Evolutionary conservation across 2,888 invertebrate genomes (phyloP), one percentile per base, ranked within the genome.

Genomic region (Cryptocheilus praepositus): DNA sequence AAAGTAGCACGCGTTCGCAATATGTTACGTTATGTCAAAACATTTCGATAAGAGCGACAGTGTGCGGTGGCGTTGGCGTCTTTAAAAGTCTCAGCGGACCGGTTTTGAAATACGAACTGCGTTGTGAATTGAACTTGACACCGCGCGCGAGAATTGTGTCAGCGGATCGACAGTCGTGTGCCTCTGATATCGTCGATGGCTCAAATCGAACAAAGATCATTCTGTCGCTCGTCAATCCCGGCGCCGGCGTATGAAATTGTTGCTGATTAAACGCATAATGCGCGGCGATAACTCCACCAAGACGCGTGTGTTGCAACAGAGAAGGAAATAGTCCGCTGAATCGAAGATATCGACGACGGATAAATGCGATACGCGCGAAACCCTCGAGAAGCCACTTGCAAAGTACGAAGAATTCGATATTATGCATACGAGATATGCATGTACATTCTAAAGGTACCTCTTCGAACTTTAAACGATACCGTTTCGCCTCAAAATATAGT

Each of bases 181-280:
- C 56, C 36, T 46, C 56, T 28, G 16, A 8, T 52, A 15, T 53
- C 64, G 67, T n/a, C 21, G 55, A 58, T 56, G 56, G 55, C 13
- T 36, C 36, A 64, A 46, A 59, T 59, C 66, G 77, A 58, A 58
- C 77, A 73, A 79, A 76, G 77, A 76, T 77, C 73, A 54, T 67
- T 64, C 53, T 18, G 61, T 15, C 49, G 54, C 16, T 18, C 22
- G 52, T 15, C 5, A 11, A 22, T 22, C 49, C 43, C 55, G 58
- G 36, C 36, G 36, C 45, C 51, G 25, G 15, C n/a, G 36, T 58
- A 62, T 45, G 13, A 51, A 57, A 64, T 66, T 61, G 68, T 61
- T 52, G 64, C 55, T 54, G 65, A 67, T 63, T 59, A 66, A 71
- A 65, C 78, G 64, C 67, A 69, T 77, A 77, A 74, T 36, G 36